A percentile compares a stretch with the other conserved stretches of the same genome.
Evolutionary conservation across 2,113 vertebrate species (phyloP).

Genomic region (Nyctibius bracteatus): DNA sequence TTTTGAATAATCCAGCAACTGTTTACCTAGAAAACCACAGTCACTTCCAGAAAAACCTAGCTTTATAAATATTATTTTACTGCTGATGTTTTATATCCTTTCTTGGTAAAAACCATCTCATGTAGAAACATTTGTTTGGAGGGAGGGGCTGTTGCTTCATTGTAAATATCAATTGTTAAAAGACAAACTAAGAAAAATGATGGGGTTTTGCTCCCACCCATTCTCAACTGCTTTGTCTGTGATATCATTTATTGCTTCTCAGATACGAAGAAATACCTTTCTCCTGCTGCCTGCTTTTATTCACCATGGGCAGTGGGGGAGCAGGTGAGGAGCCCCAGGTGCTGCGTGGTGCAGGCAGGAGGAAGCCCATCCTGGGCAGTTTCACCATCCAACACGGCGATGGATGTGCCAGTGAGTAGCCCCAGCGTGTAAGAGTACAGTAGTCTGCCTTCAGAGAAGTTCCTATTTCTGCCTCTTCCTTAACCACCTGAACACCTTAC

Average conservation of each 20-base stretch:
- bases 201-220: neutral
- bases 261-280: neutral
- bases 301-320: rapidly evolving
- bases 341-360: neutral
- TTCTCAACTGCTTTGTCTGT: neutral
- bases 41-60: neutral
- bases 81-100: neutral
- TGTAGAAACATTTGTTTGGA: neutral
- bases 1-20: neutral
- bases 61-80: conserved; percentile 6
- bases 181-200: neutral
- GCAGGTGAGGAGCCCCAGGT: neutral
- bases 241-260: neutral
- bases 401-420: rapidly evolving
- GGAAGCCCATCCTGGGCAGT: neutral
- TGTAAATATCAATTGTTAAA: neutral
- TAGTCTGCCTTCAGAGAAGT: neutral
- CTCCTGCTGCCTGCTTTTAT: neutral
- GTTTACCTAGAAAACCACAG: conserved; percentile 26
- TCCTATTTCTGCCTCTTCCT: neutral
- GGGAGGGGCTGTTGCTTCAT: neutral
- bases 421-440: neutral
- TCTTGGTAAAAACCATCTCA: neutral
- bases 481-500: neutral
- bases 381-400: rapidly evolving